Percentiles rank a stretch among this genome's conserved stretches.
phyloP scores from a whole-genome alignment of 2,888 invertebrate genomes.

The Epistrophe eligans region DNA sequence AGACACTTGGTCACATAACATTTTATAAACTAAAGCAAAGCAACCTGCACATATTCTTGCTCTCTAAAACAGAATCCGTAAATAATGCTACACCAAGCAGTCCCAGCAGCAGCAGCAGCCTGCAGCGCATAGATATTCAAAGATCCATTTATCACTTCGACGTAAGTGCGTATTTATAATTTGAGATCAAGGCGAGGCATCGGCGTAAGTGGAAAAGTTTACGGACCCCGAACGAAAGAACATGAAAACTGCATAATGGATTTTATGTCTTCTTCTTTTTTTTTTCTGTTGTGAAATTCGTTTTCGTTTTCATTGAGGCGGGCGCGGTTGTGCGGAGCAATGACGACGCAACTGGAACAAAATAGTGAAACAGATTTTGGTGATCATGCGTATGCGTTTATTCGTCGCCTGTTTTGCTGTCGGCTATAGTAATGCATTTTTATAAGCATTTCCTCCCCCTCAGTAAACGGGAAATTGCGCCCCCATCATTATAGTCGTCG shows the following conservation, averaged over 20 bases:
- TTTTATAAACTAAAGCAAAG: constrained; percentile 29
- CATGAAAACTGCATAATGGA: constrained; percentile 48
- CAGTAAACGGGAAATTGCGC: neutral
- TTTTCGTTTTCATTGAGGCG: constrained; percentile 39
- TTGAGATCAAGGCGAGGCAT: constrained; percentile 75
- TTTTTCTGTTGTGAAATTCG: constrained; percentile 39
- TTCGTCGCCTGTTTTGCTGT: neutral
- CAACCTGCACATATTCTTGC: constrained; percentile 33
- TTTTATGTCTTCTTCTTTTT: constrained; percentile 16
- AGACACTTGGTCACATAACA: constrained; percentile 40
- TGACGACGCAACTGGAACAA: no score
- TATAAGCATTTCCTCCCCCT: neutral
- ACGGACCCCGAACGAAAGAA: constrained; percentile 57
- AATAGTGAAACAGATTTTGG: neutral
- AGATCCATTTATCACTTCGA: constrained; percentile 44
- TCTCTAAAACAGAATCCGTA: constrained; percentile 2
- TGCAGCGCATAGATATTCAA: constrained; percentile 36
- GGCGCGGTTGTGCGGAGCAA: no score
- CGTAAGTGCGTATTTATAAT: constrained; percentile 73
- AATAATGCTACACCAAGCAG: constrained; percentile 17
- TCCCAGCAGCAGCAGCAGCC: neutral
- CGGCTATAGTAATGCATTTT: neutral
- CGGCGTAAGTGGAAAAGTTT: constrained; percentile 68
- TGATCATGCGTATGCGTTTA: constrained; percentile 5
- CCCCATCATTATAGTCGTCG: neutral